phyloP scores from a whole-genome alignment of 2,888 invertebrate genomes.

The Megaustenia siamemsis region DNA sequence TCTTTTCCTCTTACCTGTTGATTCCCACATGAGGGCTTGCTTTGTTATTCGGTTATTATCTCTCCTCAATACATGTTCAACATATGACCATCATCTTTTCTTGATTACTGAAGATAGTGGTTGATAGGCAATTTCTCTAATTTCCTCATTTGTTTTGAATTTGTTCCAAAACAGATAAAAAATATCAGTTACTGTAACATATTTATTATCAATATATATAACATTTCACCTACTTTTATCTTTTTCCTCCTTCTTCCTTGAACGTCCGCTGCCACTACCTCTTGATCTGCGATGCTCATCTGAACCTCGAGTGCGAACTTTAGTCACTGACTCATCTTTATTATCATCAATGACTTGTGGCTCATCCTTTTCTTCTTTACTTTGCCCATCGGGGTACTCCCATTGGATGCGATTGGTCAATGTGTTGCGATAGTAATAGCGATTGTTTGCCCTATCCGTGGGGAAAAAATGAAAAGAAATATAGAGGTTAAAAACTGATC shows the following conservation, averaged over 20 bases:
- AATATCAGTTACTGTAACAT: no score
- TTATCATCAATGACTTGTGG: background rate
- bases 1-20: no score
- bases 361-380: background rate
- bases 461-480: constrained; percentile 36
- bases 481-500: constrained; percentile 7
- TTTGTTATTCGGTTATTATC: no score
- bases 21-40: no score
- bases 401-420: constrained; percentile 84
- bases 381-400: constrained; percentile 81
- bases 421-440: constrained; percentile 86
- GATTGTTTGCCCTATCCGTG: constrained; percentile 79
- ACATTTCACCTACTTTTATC: constrained; percentile 35
- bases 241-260: constrained; percentile 49
- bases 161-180: no score
- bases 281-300: constrained; percentile 24
- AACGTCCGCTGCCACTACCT: constrained; percentile 29
- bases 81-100: no score
- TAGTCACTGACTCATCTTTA: constrained; percentile 44
- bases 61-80: no score
- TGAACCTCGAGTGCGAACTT: constrained; percentile 29
- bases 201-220: background rate
- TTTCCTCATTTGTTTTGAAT: no score
- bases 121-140: no score
- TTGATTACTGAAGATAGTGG: no score